phyloP scores from a whole-genome alignment of 92 coral and sea anemone genomes.

The Metridium senile region DNA sequence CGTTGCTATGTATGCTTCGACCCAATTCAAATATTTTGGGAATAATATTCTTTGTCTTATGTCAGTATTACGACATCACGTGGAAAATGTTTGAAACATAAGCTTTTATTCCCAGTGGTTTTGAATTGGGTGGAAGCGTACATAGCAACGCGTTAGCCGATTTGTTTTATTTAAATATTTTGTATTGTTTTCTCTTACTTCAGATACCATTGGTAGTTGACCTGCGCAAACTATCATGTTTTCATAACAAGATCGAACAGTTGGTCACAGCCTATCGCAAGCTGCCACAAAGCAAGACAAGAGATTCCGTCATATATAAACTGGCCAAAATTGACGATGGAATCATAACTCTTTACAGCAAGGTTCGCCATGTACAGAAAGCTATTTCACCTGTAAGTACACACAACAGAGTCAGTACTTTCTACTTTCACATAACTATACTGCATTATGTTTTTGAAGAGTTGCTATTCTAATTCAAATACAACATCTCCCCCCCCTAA shows the following conservation, averaged over 20 bases:
- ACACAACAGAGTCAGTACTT: not conserved
- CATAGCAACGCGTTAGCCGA: too few relatives aligned
- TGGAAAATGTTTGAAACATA: too few relatives aligned
- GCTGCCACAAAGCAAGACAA: not conserved
- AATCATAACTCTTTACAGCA: not conserved
- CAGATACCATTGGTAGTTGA: not conserved
- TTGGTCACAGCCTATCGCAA: not conserved
- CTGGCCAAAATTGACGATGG: not conserved
- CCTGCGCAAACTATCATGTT: not conserved
- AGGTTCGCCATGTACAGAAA: not conserved
- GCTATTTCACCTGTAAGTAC: slow-evolving; percentile 4
- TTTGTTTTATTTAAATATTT: too few relatives aligned
- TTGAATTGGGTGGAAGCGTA: too few relatives aligned
- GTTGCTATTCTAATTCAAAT: too few relatives aligned
- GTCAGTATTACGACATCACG: too few relatives aligned
- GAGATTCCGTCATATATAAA: not conserved
- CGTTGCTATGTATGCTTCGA: too few relatives aligned
- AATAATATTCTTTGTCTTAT: too few relatives aligned
- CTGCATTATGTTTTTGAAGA: too few relatives aligned
- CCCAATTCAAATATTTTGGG: too few relatives aligned
- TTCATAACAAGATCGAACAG: not conserved
- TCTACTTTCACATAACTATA: not conserved
- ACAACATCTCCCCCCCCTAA: too few relatives aligned
- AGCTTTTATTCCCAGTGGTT: too few relatives aligned
- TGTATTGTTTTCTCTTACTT: not conserved